phyloP scores from a whole-genome alignment of 2,888 invertebrate species.

The Polymixis lichenea region DNA sequence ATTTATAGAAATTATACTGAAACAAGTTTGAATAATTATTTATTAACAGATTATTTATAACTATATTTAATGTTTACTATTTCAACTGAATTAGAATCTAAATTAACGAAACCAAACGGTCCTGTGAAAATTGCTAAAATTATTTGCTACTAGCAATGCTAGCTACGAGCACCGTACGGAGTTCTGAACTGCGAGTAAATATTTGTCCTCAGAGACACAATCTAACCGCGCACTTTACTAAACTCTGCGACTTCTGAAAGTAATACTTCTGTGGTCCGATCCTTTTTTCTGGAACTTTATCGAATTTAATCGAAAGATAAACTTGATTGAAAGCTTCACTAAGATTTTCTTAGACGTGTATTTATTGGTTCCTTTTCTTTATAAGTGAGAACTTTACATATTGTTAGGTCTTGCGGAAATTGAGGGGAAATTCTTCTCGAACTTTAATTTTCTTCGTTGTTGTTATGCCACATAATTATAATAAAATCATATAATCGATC shows the following conservation, averaged over 20 bases:
- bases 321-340: conserved; percentile 46
- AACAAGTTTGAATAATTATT: too few relatives aligned
- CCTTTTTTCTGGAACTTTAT: conserved; percentile 51
- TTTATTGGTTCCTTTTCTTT: conserved; percentile 45
- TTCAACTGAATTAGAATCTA: too few relatives aligned
- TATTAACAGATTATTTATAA: too few relatives aligned
- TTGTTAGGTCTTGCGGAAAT: conserved; percentile 9
- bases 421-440: background rate
- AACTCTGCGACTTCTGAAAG: conserved; percentile 9
- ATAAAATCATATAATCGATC: background rate
- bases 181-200: conserved; percentile 17
- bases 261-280: conserved; percentile 28
- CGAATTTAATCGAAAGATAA: conserved; percentile 49
- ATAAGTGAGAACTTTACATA: conserved; percentile 19
- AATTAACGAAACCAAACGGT: background rate
- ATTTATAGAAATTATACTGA: too few relatives aligned
- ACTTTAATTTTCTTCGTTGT: background rate
- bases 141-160: background rate
- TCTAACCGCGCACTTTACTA: conserved; percentile 3
- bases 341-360: conserved; percentile 39
- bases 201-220: conserved; percentile 21
- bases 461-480: too few relatives aligned
- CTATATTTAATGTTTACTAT: too few relatives aligned
- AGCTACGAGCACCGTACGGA: background rate
- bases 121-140: background rate